phyloP scores from a whole-genome alignment of 2,888 invertebrate genomes.

The Spatulosminthurus flaviceps region DNA sequence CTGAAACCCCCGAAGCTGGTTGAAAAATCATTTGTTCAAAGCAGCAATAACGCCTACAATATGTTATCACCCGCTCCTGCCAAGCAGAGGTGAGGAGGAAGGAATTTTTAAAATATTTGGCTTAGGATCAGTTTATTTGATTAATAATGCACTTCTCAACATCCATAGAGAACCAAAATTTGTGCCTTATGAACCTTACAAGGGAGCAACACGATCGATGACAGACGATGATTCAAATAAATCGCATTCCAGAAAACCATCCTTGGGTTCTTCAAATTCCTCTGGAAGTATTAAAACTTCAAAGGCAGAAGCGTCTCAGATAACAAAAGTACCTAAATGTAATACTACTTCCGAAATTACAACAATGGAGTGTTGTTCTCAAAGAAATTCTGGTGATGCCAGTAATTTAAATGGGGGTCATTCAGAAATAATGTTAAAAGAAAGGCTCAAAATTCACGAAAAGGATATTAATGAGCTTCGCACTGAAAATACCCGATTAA shows the following conservation, averaged over 20 bases:
- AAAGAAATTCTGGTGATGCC: not conserved
- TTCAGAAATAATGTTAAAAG: slow-evolving; percentile 53
- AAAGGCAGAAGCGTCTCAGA: not conserved
- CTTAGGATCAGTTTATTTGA: too few relatives aligned
- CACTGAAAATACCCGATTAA: slow-evolving; percentile 60
- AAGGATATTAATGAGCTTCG: slow-evolving; percentile 61
- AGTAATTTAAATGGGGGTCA: not conserved
- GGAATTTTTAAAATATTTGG: not conserved
- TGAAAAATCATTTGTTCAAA: slow-evolving; percentile 7
- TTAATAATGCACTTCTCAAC: too few relatives aligned
- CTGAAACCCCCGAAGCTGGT: slow-evolving; percentile 50
- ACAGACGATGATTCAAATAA: slow-evolving; percentile 37
- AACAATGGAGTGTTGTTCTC: not conserved
- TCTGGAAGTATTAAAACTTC: slow-evolving; percentile 14
- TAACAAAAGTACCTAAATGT: slow-evolving; percentile 1
- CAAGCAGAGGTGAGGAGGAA: slow-evolving; percentile 37
- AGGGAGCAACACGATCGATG: slow-evolving; percentile 60
- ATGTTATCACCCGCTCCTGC: slow-evolving; percentile 3
- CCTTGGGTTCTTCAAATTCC: slow-evolving; percentile 31
- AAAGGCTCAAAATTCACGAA: slow-evolving; percentile 60
- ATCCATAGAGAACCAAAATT: slow-evolving; percentile 62
- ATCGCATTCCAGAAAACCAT: slow-evolving; percentile 41
- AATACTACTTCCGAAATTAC: slow-evolving; percentile 3
- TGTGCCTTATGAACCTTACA: slow-evolving; percentile 63
- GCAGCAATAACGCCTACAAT: slow-evolving; percentile 14